Base-by-base conservation (phyloP, 2,113 vertebrate species). In the Eptesicus fuscus region DNA sequence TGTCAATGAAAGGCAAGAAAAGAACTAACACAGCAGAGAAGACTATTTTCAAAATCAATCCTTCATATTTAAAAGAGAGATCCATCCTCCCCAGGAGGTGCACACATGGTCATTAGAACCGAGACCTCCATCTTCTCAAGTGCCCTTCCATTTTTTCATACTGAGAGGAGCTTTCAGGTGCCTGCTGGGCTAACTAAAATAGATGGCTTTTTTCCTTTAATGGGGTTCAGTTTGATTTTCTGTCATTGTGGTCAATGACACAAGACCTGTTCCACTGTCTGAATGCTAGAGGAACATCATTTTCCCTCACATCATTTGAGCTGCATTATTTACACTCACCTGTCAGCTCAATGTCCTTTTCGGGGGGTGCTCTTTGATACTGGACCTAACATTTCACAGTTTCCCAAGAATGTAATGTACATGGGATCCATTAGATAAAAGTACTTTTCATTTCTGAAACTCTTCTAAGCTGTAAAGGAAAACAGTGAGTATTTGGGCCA, bases 171-270 rank as follows among this genome's bases (percentile, higher is more conserved):
- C 96, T 97, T 96, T 95, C 96, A 96, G 97, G 95, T 95, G 88
- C 96, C 94, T 70, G 90, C 97, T 88, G 96, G 88, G 92, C 95
- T 95, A 97, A 97, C 96, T 44, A 79, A 97, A 97, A 97, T 96
- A 95, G 96, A 97, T 97, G 97, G 88, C 94, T 96, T 95, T 96
- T 95, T 89, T 20, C 78, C 73, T 93, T 97, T 97, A 97, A 97
- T 97, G 97, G 97, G 96, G 96, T 93, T 96, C 93, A 79, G 90
- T 97, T 97, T 97, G 96, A 97, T 96, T 97, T 97, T 96, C 97
- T 97, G 97, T 97, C 96, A 95, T 86, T 97, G 96, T 96, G 94
- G 97, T 97, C 96, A 96, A 95, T 97, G 96, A 97, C 95, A 97
- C 96, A 97, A 91, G 96, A 96, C 96, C 95, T 86, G 94, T 84